Evolutionary conservation across 2,113 vertebrate genomes (phyloP).

Genomic region (Ctenodactylus gundi): DNA sequence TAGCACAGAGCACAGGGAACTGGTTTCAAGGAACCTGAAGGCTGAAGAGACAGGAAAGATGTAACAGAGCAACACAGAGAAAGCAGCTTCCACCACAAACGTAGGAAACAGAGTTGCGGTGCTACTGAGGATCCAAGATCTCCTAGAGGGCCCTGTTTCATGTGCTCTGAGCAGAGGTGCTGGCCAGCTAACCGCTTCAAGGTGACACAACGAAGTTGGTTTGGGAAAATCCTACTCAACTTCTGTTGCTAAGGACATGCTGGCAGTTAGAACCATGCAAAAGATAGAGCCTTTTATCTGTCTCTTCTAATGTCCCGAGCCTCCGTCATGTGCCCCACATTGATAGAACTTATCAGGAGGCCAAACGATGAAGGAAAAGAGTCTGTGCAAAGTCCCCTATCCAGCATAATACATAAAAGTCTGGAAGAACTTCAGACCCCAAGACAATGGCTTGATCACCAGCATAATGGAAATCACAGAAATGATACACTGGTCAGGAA

Average conservation of each 20-base stretch:
- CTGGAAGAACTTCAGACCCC: neutral
- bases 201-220: neutral
- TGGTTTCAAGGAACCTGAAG: neutral
- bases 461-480: neutral
- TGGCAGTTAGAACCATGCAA: neutral
- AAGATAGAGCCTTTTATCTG: neutral
- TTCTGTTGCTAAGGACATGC: neutral
- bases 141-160: neutral
- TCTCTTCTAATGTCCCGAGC: neutral
- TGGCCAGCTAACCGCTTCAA: neutral
- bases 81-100: neutral
- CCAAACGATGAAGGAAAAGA: neutral
- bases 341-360: neutral
- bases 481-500: neutral
- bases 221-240: neutral
- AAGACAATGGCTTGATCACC: neutral
- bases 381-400: neutral
- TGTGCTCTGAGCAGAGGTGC: neutral
- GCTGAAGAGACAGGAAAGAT: neutral
- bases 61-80: neutral
- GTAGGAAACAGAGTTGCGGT: neutral
- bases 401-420: neutral
- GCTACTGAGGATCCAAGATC: neutral
- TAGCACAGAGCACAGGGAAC: neutral
- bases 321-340: rapidly evolving